A percentile compares a stretch with the other conserved stretches of the same genome.
These are phyloP conservation scores for Malthinus seriepunctatus DNA, from an alignment of 2,888 invertebrate genomes.

Conservation along the genomic window DNA sequence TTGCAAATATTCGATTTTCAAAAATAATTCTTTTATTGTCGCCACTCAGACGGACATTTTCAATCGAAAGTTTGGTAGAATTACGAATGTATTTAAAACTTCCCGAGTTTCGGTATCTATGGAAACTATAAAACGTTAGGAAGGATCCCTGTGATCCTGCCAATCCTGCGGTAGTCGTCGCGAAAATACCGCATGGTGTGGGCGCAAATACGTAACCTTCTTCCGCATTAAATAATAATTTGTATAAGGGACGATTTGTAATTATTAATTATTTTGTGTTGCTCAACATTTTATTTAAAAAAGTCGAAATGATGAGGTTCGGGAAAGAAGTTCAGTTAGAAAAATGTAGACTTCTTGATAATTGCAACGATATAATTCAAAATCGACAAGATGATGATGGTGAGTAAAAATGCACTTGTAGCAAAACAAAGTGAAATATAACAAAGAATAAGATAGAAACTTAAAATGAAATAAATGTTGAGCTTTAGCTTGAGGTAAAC, in stretches of 20 bases:
- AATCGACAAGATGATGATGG: constrained; percentile 43
- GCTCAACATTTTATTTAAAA: not conserved
- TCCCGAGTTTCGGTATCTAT: constrained; percentile 32
- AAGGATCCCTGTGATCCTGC: constrained; percentile 30
- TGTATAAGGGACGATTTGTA: not conserved
- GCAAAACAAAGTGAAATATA: too few relatives aligned
- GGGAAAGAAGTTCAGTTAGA: constrained; percentile 42
- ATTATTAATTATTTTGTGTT: not conserved
- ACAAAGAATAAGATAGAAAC: too few relatives aligned
- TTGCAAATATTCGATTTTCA: too few relatives aligned
- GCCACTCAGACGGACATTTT: too few relatives aligned
- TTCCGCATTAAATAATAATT: constrained; percentile 1
- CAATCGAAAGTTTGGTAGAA: too few relatives aligned
- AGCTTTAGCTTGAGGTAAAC: too few relatives aligned
- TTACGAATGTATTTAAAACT: not conserved
- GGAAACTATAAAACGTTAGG: constrained; percentile 35
- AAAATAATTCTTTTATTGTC: too few relatives aligned
- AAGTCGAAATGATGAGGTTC: constrained; percentile 38
- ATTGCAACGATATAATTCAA: constrained; percentile 42
- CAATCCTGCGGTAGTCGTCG: constrained; percentile 25
- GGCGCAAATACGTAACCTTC: constrained; percentile 26
- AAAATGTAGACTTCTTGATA: constrained; percentile 42
- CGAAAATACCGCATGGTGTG: constrained; percentile 23
- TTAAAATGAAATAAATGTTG: too few relatives aligned
- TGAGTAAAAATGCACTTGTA: constrained; percentile 30